A percentile compares a stretch with the other conserved stretches of the same genome.
phyloP scores from a whole-genome alignment of 2,888 invertebrate genomes.

The Copidosoma aretas region DNA sequence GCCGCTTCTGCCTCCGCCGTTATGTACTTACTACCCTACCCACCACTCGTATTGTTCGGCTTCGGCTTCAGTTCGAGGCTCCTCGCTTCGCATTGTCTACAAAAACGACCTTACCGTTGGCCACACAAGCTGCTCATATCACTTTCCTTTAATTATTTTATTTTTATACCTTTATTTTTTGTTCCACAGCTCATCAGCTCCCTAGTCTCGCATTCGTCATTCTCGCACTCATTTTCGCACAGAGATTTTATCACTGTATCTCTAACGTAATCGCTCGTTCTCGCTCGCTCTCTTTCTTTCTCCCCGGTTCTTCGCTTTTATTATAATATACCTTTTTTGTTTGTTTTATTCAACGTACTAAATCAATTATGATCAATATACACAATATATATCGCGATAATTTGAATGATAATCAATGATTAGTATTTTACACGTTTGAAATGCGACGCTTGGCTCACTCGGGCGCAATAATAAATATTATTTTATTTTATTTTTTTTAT shows the following conservation, averaged over 20 bases:
- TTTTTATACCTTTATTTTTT: slow-evolving; percentile 4
- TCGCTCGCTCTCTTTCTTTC: slow-evolving; percentile 32
- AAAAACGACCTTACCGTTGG: slow-evolving; percentile 11
- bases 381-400: slow-evolving; percentile 58
- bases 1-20: neutral
- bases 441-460: slow-evolving; percentile 55
- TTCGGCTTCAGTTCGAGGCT: neutral
- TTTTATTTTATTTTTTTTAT: slow-evolving; percentile 33
- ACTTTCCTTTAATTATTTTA: slow-evolving; percentile 29
- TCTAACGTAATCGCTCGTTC: slow-evolving; percentile 19
- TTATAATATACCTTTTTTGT: slow-evolving; percentile 40
- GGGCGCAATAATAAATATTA: slow-evolving; percentile 60
- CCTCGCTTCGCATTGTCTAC: neutral
- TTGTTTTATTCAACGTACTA: slow-evolving; percentile 44
- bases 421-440: slow-evolving; percentile 61
- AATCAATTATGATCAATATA: slow-evolving; percentile 55
- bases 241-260: slow-evolving; percentile 44
- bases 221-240: slow-evolving; percentile 34
- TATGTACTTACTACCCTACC: too few relatives aligned
- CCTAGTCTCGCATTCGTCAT: slow-evolving; percentile 24
- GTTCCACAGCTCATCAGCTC: neutral
- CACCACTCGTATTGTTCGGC: neutral
- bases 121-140: slow-evolving; percentile 31
- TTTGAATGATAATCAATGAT: slow-evolving; percentile 60
- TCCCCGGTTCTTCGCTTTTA: slow-evolving; percentile 17